phyloP scores from a whole-genome alignment of 64 coral and sea anemone genomes.

The Montipora efflorescens region DNA sequence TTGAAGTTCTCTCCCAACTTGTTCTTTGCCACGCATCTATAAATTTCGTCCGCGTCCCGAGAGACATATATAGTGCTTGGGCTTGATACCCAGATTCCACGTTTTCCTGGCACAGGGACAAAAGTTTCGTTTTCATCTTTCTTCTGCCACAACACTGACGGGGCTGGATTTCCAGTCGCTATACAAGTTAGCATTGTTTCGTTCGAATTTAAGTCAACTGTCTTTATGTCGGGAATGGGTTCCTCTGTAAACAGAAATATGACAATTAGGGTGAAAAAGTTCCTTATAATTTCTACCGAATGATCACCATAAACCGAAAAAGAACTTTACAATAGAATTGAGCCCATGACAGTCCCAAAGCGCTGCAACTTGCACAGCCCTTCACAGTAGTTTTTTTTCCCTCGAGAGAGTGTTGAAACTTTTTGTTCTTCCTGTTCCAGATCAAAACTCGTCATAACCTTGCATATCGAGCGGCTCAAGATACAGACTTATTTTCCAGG shows the following conservation, averaged over 20 bases:
- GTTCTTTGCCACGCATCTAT: slow-evolving; percentile 67
- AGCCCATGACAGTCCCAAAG: too few relatives aligned
- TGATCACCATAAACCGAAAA: too few relatives aligned
- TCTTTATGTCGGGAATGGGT: neutral
- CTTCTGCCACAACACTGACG: slow-evolving; percentile 43
- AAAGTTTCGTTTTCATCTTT: slow-evolving; percentile 9
- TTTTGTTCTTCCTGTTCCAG: too few relatives aligned
- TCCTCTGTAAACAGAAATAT: slow-evolving; percentile 8
- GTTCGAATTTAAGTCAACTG: neutral
- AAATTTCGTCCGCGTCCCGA: neutral
- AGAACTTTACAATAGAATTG: too few relatives aligned
- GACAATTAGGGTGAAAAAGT: neutral
- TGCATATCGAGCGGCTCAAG: too few relatives aligned
- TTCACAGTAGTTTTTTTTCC: too few relatives aligned
- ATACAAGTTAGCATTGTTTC: neutral
- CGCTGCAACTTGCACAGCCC: too few relatives aligned
- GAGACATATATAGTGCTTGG: slow-evolving; percentile 21
- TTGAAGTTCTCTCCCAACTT: neutral
- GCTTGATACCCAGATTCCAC: neutral
- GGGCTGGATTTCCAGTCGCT: slow-evolving; percentile 64
- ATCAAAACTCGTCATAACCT: too few relatives aligned
- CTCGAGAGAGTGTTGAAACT: too few relatives aligned
- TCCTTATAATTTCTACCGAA: too few relatives aligned
- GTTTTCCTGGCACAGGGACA: slow-evolving; percentile 13
- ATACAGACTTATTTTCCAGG: too few relatives aligned